Percentiles rank a stretch among this genome's conserved stretches.
These are phyloP conservation scores for Cantharis flavilabris DNA, from an alignment of 2,888 invertebrate species.

Conservation along the genomic window DNA sequence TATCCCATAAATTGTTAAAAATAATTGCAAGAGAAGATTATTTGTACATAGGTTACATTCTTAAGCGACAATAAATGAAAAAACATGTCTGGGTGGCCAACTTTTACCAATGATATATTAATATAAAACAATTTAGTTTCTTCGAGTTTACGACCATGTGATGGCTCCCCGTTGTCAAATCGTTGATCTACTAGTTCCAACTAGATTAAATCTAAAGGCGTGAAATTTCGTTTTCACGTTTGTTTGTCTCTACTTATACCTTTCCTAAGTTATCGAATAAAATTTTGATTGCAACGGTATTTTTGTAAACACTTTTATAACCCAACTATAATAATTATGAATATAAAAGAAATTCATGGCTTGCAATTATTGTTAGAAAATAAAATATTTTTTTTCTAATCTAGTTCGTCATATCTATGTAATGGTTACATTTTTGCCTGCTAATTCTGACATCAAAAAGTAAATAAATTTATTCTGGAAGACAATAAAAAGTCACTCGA, in stretches of 20 bases:
- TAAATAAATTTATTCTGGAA: neutral
- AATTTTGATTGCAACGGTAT: neutral
- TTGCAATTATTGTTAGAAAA: neutral
- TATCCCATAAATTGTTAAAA: slow-evolving; percentile 34
- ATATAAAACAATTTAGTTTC: slow-evolving; percentile 35
- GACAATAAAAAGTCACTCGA: neutral
- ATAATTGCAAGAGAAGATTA: slow-evolving; percentile 33
- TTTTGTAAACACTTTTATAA: neutral
- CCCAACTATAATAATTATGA: neutral
- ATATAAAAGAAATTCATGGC: neutral
- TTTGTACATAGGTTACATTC: slow-evolving; percentile 12
- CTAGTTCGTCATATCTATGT: too few relatives aligned
- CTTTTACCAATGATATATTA: slow-evolving; percentile 31
- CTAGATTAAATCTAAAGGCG: slow-evolving; percentile 10
- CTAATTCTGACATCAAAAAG: neutral
- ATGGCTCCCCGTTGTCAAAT: slow-evolving; percentile 21
- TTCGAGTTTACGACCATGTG: slow-evolving; percentile 24
- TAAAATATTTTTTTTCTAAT: too few relatives aligned
- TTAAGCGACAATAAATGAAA: slow-evolving; percentile 9
- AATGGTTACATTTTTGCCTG: neutral
- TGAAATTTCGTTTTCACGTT: slow-evolving; percentile 19
- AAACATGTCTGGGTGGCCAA: slow-evolving; percentile 23
- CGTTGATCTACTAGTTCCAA: slow-evolving; percentile 11
- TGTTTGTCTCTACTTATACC: neutral
- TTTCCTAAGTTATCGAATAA: neutral